phyloP scores from a whole-genome alignment of 2,888 invertebrate genomes.

The Epicampocera succincta region DNA sequence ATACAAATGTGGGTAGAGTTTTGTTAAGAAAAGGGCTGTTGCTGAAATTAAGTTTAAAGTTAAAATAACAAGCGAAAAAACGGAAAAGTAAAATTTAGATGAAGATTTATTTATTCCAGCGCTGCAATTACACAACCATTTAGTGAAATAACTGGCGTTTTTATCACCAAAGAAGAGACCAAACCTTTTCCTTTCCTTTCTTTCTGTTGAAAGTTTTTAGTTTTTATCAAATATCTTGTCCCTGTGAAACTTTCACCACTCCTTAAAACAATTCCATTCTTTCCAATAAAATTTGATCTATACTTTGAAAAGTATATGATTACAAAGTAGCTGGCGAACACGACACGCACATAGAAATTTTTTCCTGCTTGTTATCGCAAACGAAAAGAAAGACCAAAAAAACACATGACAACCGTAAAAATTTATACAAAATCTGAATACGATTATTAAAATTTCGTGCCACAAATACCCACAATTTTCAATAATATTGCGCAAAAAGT shows the following conservation, averaged over 20 bases:
- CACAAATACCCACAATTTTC: conserved; percentile 48
- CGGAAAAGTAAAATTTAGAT: no score
- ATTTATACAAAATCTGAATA: conserved; percentile 54
- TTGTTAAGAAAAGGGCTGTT: not conserved
- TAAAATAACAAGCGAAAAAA: no score
- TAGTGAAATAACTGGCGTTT: not conserved
- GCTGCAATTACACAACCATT: no score
- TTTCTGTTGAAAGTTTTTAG: no score
- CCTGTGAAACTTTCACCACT: conserved; percentile 8
- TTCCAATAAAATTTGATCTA: not conserved
- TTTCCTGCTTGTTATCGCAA: conserved; percentile 19
- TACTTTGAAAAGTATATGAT: conserved; percentile 27
- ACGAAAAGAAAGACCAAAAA: not conserved
- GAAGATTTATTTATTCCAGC: no score
- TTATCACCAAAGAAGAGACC: no score
- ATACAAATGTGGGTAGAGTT: conserved; percentile 28
- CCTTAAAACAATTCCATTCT: conserved; percentile 6
- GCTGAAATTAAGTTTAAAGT: not conserved
- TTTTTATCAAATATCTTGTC: not conserved
- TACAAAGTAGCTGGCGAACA: conserved; percentile 49
- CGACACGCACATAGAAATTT: conserved; percentile 53
- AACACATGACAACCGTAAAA: conserved; percentile 53
- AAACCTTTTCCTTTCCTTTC: not conserved
- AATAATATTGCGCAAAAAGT: conserved; percentile 21
- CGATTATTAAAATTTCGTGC: conserved; percentile 56